Conservation (phyloP, 2,113 vertebrate genomes). For the Zootoca vivipara region DNA sequence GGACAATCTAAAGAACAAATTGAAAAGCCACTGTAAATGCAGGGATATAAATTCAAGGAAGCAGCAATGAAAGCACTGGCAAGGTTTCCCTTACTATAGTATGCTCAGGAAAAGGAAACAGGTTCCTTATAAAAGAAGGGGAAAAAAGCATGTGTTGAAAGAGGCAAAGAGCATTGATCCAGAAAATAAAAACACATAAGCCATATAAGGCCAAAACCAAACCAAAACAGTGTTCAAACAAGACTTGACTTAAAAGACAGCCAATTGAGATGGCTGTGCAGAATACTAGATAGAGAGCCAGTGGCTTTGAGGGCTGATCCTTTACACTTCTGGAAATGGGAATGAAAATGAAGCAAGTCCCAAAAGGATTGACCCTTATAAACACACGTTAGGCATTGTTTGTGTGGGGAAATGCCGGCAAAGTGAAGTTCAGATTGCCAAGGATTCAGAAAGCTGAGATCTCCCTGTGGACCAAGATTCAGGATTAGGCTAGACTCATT, state of each 20-base stretch:
- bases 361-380: background rate
- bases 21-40: slow-evolving; percentile 54
- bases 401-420: background rate
- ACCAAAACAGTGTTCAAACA: slow-evolving; percentile 35
- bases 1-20: slow-evolving; percentile 51
- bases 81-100: slow-evolving; percentile 49
- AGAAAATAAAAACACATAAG: slow-evolving; percentile 65
- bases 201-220: slow-evolving; percentile 50
- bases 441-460: background rate
- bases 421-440: background rate
- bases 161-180: slow-evolving; percentile 53
- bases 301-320: background rate
- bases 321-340: background rate
- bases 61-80: slow-evolving; percentile 57
- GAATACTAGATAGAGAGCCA: background rate
- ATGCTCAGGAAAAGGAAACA: slow-evolving; percentile 26
- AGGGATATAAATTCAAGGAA: slow-evolving; percentile 54
- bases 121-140: slow-evolving; percentile 41
- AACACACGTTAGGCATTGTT: background rate
- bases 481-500: background rate
- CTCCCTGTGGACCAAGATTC: background rate
- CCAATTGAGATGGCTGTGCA: background rate
- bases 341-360: background rate
- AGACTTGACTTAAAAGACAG: slow-evolving; percentile 30
- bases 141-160: slow-evolving; percentile 47